phyloP scores from a whole-genome alignment of 1,140 invertebrate genomes.

The Hylyphantes graminicola region DNA sequence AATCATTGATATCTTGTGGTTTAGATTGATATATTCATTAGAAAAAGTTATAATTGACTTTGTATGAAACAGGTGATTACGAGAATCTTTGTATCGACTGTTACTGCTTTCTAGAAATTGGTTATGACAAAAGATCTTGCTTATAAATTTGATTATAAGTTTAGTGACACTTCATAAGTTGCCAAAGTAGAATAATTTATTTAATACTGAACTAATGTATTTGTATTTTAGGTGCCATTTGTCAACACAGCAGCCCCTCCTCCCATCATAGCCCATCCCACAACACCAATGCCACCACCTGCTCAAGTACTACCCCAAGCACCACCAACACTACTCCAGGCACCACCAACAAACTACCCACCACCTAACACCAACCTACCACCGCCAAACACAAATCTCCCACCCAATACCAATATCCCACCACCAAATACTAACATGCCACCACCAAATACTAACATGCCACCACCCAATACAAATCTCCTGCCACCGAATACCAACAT shows the following conservation, averaged over 20 bases:
- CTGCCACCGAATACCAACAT: conserved; percentile 16
- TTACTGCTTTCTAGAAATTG: too few species aligned
- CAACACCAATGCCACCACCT: conserved; percentile 33
- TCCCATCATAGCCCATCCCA: conserved; percentile 8
- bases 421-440: conserved; percentile 28
- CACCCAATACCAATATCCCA: neutral
- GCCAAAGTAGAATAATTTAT: neutral
- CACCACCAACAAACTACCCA: conserved; percentile 16
- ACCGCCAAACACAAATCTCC: neutral
- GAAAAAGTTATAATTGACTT: too few species aligned
- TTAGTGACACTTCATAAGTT: too few species aligned
- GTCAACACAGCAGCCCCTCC: conserved; percentile 18
- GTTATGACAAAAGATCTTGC: too few species aligned
- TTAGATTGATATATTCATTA: too few species aligned
- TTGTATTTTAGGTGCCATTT: conserved; percentile 24
- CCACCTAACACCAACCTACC: neutral
- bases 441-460: conserved; percentile 27
- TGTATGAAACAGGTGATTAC: too few species aligned
- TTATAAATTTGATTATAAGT: too few species aligned
- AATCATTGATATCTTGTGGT: too few species aligned
- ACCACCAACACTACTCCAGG: neutral
- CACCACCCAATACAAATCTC: neutral
- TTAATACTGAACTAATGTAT: conserved; percentile 1
- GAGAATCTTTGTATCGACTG: too few species aligned
- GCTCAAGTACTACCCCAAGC: conserved; percentile 16